These are phyloP conservation scores for Lycopodina hypogea DNA, from an alignment of 37 sponge, comb jelly and placozoan species.

Conservation along the genomic window DNA sequence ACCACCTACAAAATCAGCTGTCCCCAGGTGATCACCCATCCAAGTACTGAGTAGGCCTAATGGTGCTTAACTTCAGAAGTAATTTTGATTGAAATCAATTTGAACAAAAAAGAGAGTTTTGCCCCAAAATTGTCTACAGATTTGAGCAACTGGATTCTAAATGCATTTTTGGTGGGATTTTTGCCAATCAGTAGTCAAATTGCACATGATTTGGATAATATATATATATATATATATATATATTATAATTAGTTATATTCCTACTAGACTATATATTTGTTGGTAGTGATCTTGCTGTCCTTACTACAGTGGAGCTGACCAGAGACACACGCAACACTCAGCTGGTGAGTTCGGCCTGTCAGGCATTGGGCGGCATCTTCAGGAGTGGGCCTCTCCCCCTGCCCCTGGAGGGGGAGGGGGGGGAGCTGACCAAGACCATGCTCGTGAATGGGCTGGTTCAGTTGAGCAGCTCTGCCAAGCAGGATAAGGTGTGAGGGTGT, in stretches of 20 bases:
- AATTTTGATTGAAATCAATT: no score
- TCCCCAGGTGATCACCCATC: no score
- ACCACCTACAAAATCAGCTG: no score
- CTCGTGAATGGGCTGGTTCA: constrained; percentile 17
- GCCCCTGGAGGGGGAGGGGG: constrained; percentile 6
- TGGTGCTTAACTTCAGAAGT: no score
- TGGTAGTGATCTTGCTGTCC: no score
- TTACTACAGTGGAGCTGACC: constrained; percentile 2
- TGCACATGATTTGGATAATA: no score
- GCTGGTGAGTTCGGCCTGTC: constrained; percentile 37
- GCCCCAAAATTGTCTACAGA: no score
- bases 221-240: background rate
- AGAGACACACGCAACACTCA: background rate
- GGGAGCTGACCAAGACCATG: constrained; percentile 3
- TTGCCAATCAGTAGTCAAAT: no score
- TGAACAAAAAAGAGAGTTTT: no score
- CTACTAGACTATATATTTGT: background rate
- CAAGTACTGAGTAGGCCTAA: no score
- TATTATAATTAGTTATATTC: background rate
- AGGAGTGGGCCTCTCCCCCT: constrained; percentile 57
- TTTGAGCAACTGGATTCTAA: no score
- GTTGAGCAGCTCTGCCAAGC: constrained; percentile 13
- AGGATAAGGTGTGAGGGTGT: constrained; percentile 49
- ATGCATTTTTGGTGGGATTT: no score
- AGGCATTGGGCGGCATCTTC: constrained; percentile 42